Percentiles rank a stretch among this genome's conserved stretches.
These are phyloP conservation scores for Pelobates cultripes DNA, from an alignment of 2,797 vertebrate species.

Conservation along the genomic window DNA sequence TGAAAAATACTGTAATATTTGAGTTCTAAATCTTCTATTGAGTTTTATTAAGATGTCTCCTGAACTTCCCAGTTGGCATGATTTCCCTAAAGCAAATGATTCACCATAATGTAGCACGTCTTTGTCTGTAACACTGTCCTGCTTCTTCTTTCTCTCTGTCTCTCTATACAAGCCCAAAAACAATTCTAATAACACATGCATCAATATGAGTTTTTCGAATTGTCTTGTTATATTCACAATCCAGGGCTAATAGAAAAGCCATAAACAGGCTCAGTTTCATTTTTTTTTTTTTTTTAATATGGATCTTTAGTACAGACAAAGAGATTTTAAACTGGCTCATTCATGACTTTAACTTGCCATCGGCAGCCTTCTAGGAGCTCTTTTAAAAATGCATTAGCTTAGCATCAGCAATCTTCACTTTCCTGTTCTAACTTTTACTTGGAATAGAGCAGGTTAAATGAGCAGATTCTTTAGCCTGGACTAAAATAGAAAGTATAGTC, in stretches of 20 bases:
- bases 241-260: background rate
- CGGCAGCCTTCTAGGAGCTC: constrained; percentile 22
- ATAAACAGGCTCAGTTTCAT: background rate
- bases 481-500: constrained; percentile 59
- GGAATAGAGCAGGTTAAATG: constrained; percentile 46
- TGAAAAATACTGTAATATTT: too few species aligned
- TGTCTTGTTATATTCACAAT: background rate
- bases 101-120: too few species aligned
- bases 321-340: constrained; percentile 31
- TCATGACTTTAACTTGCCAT: constrained; percentile 16
- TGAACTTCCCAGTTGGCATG: too few species aligned
- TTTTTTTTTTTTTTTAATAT: too few species aligned
- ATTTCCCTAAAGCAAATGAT: too few species aligned
- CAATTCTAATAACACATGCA: too few species aligned
- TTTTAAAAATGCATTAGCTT: constrained; percentile 50
- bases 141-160: too few species aligned
- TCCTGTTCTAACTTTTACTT: constrained; percentile 48
- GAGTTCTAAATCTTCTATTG: too few species aligned
- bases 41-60: too few species aligned
- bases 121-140: too few species aligned
- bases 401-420: constrained; percentile 55
- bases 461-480: constrained; percentile 40
- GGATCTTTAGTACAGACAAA: constrained; percentile 32
- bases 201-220: too few species aligned
- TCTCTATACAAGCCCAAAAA: too few species aligned